These are phyloP conservation scores for Gobionotothen gibberifrons DNA, from an alignment of 2,797 vertebrate species.

Conservation along the genomic window DNA sequence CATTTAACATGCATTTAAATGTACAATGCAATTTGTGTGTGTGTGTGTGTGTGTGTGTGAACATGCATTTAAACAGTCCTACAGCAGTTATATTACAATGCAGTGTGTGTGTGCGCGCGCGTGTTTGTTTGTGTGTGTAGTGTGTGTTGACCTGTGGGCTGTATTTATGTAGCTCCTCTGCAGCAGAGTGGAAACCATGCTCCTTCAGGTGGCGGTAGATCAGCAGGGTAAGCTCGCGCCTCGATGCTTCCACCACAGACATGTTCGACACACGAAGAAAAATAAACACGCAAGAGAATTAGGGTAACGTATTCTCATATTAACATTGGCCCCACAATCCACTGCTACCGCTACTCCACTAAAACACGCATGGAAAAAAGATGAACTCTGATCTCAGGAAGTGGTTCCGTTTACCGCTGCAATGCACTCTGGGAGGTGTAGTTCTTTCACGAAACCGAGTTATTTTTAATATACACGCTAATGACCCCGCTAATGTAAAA, in stretches of 20 bases:
- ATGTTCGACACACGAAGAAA: conserved; percentile 52
- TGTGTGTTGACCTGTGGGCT: conserved; percentile 75
- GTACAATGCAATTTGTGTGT: background rate
- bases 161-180: conserved; percentile 78
- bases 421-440: conserved; percentile 77
- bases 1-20: no score
- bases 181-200: conserved; percentile 81
- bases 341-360: fast-evolving
- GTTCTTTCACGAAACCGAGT: conserved; percentile 35
- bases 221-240: conserved; percentile 70
- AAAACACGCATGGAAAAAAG: conserved; percentile 47
- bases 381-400: conserved; percentile 68
- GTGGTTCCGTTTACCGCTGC: conserved; percentile 17
- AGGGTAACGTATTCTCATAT: conserved; percentile 6
- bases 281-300: background rate
- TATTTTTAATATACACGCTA: background rate
- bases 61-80: no score
- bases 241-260: conserved; percentile 67
- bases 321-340: background rate
- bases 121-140: conserved; percentile 3
- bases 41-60: background rate
- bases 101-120: background rate
- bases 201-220: conserved; percentile 83
- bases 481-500: background rate
- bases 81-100: background rate